Percentiles rank a stretch among this genome's conserved stretches.
phyloP scores from a whole-genome alignment of 2,113 vertebrate species.

The Tylochromis polylepis region DNA sequence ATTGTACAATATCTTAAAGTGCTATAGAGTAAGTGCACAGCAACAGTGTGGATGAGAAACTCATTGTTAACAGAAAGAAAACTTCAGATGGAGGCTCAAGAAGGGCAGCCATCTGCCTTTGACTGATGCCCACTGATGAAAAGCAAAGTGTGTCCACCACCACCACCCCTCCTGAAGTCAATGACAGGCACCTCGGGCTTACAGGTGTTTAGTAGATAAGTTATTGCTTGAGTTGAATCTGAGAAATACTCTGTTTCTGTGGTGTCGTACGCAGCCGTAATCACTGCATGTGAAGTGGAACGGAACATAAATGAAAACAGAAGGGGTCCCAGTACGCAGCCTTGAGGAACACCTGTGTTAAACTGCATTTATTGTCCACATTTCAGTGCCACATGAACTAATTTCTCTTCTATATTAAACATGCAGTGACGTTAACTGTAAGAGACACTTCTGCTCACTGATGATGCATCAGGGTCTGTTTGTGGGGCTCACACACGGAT shows the following conservation, averaged over 20 bases:
- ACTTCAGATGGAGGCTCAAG: not conserved
- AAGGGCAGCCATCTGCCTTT: not conserved
- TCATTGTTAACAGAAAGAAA: not conserved
- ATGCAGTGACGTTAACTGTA: not conserved
- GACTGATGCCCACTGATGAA: not conserved
- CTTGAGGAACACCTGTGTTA: not conserved
- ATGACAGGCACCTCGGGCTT: not conserved
- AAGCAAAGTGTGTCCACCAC: not conserved
- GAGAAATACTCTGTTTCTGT: not conserved
- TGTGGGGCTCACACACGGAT: not conserved
- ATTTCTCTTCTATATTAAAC: not conserved
- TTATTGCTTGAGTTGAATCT: not conserved
- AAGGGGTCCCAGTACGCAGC: not conserved
- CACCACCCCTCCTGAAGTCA: too few species aligned
- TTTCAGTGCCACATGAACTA: not conserved
- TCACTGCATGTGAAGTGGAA: not conserved
- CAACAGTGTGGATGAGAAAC: not conserved
- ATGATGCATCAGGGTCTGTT: not conserved
- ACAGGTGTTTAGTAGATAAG: not conserved
- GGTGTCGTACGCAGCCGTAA: accelerated
- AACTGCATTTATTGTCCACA: not conserved
- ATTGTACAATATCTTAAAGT: not conserved
- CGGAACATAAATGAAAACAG: not conserved
- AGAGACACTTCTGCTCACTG: not conserved
- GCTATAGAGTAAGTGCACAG: not conserved